Conservation (phyloP, 2,797 vertebrate species). For the Sphenodon punctatus region DNA sequence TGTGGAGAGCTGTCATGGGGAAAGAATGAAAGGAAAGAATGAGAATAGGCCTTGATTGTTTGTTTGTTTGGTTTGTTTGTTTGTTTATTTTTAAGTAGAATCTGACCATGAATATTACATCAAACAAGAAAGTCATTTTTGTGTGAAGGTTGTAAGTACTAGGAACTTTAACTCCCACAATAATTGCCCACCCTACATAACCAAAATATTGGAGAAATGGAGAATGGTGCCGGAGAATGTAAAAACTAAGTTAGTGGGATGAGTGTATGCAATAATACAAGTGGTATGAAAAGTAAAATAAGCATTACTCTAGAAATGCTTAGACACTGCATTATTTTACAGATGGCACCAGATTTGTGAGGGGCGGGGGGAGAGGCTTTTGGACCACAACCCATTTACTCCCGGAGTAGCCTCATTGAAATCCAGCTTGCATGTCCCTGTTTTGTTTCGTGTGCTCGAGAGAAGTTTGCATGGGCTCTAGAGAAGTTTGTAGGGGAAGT, state of each 20-base stretch:
- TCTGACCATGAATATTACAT: rapidly evolving
- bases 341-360: too few species aligned
- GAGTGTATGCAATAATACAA: rapidly evolving
- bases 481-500: too few species aligned
- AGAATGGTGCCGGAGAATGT: not conserved
- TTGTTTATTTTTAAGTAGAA: not conserved
- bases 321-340: too few species aligned
- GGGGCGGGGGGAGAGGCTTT: too few species aligned
- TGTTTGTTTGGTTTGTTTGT: too few species aligned
- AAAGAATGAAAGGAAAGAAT: not conserved
- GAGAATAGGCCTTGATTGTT: not conserved
- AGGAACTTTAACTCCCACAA: not conserved
- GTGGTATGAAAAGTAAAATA: not conserved
- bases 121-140: not conserved
- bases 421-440: too few species aligned
- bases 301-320: not conserved
- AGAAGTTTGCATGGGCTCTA: too few species aligned
- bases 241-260: not conserved
- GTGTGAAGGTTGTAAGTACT: not conserved
- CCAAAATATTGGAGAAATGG: not conserved
- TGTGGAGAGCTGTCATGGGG: not conserved
- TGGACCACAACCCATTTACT: too few species aligned
- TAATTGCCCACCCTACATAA: not conserved
- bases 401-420: too few species aligned
- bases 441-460: too few species aligned